Evolutionary conservation across 2,113 vertebrate species (phyloP), one percentile per base, ranked within the genome.

Genomic region (Peromyscus polionotus): DNA sequence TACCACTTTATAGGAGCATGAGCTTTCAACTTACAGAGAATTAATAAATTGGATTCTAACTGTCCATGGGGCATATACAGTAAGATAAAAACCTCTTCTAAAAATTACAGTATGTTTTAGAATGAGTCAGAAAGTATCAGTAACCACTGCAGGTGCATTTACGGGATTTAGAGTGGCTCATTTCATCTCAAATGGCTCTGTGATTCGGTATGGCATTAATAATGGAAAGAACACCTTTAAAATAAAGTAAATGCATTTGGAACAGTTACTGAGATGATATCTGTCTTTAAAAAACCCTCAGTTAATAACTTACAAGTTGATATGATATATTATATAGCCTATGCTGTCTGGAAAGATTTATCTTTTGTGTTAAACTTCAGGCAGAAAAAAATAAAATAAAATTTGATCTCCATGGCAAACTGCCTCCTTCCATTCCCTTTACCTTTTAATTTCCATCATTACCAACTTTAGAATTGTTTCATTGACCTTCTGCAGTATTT

Each of bases 11-110:
- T 96, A 97, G 61, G 94, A 97, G 92, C 20, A 45, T 51, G 31
- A 90, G 92, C 87, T 75, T 97, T 97, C 86, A 96, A 89, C 90
- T 97, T 98, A 75, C 54, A 96, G 67, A 90, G 28, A 97, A 76
- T 92, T 98, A 98, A 97, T 95, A 98, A 97, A 97, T 96, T 88
- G 57, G 70, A 98, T 97, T 97, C 96, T 96, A 98, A 95, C 36
- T 85, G 73, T 42, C 67, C 92, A 31, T 3, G 79, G 73, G 81
- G 73, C 85, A 93, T 90, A 96, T 92, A 96, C 89, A 86, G 94
- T 93, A 93, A 97, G 67, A 96, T 98, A 96, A 97, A 98, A 97
- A 96, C 68, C 93, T 92, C 93, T 98, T 97, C 96, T 81, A 91
- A 96, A 97, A 97, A 97, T 98, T 96, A 94, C 86, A 95, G 73